Base-by-base conservation (phyloP, 1,140 invertebrate genomes). In the Plectrocnemia conspersa region DNA sequence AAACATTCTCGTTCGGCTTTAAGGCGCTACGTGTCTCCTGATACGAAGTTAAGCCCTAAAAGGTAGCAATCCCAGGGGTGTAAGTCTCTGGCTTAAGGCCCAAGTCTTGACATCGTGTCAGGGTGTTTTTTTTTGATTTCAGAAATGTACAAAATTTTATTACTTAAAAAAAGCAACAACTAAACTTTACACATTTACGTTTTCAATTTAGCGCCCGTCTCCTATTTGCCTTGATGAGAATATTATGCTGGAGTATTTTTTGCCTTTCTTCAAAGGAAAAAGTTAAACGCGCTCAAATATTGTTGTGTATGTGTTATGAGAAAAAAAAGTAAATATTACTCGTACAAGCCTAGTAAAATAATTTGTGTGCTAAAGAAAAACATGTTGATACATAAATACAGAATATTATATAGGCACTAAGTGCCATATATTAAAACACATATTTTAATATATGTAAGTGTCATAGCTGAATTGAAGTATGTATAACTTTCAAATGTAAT, bases 11-110 rank as follows among this genome's bases (percentile, higher is more conserved):
- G 27, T 29, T 29, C 27, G 5, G 33, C 16, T 4, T 4, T 36
- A 13, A 13, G 4, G 11, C 16, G 9, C 16, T 29, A n/a, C 27
- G 27, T 33, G 47, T 50, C 21, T 38, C 35, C 18, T 50, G 47
- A 50, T 50, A 50, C 47, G 32, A 7, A 27, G 47, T 35, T 50
- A 50, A 50, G 47, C 47, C 33, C 23, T 50, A 50, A 50, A 50
- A 50, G 47, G 33, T 18, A 50, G 47, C 6, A 50, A 50, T 50
- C 47, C 47, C 47, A 19, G 19, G 33, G 47, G 47, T 35, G 22
- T 50, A 50, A 50, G 47, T 38, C 47, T 38, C 13, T 15, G 47
- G 47, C 47, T 50, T 50, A 50, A 11, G 32, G 18, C 21, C 11
- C 40, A 50, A 50, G 47, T 33, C 47, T 19, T 50, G 47, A 50